These are phyloP conservation scores for Smutsia temminckii DNA, from an alignment of 2,797 vertebrate species.

Conservation along the genomic window DNA sequence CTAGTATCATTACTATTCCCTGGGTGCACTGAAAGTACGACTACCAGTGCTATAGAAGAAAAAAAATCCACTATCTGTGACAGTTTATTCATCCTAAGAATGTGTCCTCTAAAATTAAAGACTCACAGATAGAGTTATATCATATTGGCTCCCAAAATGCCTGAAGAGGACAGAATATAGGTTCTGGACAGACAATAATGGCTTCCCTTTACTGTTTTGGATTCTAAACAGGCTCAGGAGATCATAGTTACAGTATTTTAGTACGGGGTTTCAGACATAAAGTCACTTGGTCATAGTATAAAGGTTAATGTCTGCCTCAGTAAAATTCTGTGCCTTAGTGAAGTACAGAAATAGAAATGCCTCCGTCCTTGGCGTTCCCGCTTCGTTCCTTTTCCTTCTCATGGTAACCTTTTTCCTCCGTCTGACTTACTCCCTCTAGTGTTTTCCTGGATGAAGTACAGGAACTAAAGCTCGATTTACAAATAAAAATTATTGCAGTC, in stretches of 20 bases:
- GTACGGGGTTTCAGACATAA: not conserved
- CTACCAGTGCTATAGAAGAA: not conserved
- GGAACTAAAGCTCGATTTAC: slow-evolving; percentile 44
- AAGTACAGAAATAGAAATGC: not conserved
- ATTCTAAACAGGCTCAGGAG: slow-evolving; percentile 45
- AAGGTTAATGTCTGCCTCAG: slow-evolving; percentile 8
- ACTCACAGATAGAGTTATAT: not conserved
- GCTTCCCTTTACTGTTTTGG: not conserved
- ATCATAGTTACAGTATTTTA: slow-evolving; percentile 9
- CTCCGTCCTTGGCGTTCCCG: not conserved
- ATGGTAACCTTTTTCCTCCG: not conserved
- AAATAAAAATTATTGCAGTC: not conserved
- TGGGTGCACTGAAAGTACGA: not conserved
- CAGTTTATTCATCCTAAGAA: slow-evolving; percentile 57
- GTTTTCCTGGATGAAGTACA: slow-evolving; percentile 64
- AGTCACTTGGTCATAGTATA: not conserved
- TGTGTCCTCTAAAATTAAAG: slow-evolving; percentile 40
- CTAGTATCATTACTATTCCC: slow-evolving; percentile 27
- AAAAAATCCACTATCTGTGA: slow-evolving; percentile 37
- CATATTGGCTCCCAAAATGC: not conserved
- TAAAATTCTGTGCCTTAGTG: slow-evolving; percentile 3
- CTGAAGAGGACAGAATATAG: not conserved
- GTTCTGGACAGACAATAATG: slow-evolving; percentile 6
- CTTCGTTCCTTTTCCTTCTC: not conserved
- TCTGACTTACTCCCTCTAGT: slow-evolving; percentile 76